phyloP scores from a whole-genome alignment of 2,113 vertebrate species.

The Amia ocellicauda region DNA sequence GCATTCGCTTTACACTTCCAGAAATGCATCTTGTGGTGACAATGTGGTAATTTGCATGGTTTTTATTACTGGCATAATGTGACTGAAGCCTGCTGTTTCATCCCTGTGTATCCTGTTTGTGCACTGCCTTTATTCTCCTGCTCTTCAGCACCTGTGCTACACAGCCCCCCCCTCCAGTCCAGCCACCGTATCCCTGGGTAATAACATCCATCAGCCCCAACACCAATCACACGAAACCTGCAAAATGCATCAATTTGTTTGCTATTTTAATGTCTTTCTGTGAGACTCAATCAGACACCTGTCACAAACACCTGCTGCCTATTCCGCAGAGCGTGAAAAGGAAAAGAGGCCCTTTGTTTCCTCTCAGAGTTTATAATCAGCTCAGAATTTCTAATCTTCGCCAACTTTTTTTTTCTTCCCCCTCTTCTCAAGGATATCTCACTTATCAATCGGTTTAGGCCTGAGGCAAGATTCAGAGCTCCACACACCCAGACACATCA shows the following conservation, averaged over 20 bases:
- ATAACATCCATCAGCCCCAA: slow-evolving; percentile 67
- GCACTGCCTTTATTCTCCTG: slow-evolving; percentile 51
- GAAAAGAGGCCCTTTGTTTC: slow-evolving; percentile 61
- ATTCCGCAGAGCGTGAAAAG: slow-evolving; percentile 28
- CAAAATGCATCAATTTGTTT: slow-evolving; percentile 69
- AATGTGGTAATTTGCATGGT: slow-evolving; percentile 27
- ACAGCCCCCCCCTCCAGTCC: slow-evolving; percentile 31
- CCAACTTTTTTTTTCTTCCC: slow-evolving; percentile 67
- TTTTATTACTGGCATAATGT: slow-evolving; percentile 43
- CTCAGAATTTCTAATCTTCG: slow-evolving; percentile 64
- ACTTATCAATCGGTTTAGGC: slow-evolving; percentile 64
- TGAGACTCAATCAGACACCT: slow-evolving; percentile 70
- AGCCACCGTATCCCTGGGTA: slow-evolving; percentile 55
- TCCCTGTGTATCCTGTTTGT: slow-evolving; percentile 19
- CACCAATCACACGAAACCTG: slow-evolving; percentile 56
- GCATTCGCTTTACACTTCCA: too few species aligned
- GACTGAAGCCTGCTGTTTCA: slow-evolving; percentile 18
- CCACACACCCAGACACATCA: background rate
- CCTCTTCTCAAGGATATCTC: slow-evolving; percentile 68
- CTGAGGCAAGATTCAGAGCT: background rate
- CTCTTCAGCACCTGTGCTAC: slow-evolving; percentile 35
- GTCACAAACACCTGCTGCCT: slow-evolving; percentile 70
- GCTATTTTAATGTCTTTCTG: slow-evolving; percentile 67
- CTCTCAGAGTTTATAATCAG: slow-evolving; percentile 67
- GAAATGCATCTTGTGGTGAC: too few species aligned